Conservation (phyloP, 1,140 invertebrate genomes). For the Laupala kohalensis region DNA sequence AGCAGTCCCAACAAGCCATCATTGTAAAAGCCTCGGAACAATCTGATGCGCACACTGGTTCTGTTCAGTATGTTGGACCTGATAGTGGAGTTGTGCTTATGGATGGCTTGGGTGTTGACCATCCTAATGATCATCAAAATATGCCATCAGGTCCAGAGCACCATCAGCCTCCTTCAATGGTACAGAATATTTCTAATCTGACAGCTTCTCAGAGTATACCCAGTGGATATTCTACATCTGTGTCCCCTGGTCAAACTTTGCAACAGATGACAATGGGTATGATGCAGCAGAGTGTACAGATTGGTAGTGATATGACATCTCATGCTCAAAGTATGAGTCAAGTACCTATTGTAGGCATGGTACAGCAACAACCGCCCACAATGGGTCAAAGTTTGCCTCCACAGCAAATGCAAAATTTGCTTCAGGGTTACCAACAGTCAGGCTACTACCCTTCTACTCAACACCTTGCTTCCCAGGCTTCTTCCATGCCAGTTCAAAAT, state of each 20-base stretch:
- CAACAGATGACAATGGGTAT: conserved; percentile 11
- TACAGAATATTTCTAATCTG: not conserved
- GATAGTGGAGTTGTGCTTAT: conserved; percentile 8
- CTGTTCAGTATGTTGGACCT: conserved; percentile 3
- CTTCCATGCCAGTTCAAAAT: not conserved
- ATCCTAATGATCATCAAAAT: not conserved
- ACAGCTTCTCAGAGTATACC: not conserved
- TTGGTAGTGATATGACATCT: not conserved
- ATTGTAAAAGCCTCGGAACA: not conserved
- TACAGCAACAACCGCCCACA: conserved; percentile 9
- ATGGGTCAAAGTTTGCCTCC: not conserved
- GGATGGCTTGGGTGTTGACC: not conserved
- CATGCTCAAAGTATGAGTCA: conserved; percentile 11
- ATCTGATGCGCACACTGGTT: not conserved
- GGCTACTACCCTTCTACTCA: not conserved
- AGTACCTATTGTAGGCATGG: conserved; percentile 9
- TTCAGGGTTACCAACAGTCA: not conserved
- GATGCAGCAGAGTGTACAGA: not conserved
- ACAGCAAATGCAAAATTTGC: conserved; percentile 2
- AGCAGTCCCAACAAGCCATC: conserved; percentile 4
- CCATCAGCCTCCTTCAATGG: conserved; percentile 2
- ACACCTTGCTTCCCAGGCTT: not conserved
- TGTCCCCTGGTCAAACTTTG: conserved; percentile 24
- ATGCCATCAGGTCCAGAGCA: not conserved
- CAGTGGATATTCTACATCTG: conserved; percentile 8